phyloP scores from a whole-genome alignment of 2,888 invertebrate genomes.

The Watsonalla cultraria region DNA sequence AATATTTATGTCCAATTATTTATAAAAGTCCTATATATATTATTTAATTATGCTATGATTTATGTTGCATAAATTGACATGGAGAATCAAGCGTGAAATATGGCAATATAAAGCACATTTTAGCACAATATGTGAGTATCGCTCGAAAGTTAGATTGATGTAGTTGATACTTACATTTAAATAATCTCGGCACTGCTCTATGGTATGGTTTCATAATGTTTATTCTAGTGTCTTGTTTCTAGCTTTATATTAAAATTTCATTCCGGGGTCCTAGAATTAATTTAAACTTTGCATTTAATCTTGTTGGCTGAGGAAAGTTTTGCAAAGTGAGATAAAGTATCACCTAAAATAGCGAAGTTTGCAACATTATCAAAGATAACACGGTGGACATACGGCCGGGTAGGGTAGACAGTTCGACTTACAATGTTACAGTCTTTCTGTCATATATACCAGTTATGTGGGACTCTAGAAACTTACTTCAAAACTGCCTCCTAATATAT shows the following conservation, averaged over 20 bases:
- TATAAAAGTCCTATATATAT: no score
- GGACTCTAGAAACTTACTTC: no score
- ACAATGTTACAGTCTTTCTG: neutral
- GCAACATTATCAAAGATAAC: slow-evolving; percentile 53
- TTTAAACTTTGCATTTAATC: slow-evolving; percentile 75
- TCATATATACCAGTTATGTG: neutral
- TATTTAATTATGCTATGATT: no score
- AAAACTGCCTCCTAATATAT: no score
- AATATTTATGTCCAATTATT: no score
- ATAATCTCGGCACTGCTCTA: neutral
- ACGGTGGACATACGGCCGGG: slow-evolving; percentile 26
- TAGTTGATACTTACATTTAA: neutral
- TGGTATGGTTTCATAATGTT: neutral
- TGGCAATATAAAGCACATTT: no score
- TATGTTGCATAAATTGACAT: no score
- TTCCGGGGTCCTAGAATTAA: slow-evolving; percentile 62
- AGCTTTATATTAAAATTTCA: slow-evolving; percentile 54
- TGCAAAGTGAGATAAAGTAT: slow-evolving; percentile 67
- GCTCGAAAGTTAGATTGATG: no score
- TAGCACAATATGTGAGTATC: no score
- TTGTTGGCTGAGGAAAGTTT: slow-evolving; percentile 68
- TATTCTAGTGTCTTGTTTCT: slow-evolving; percentile 29
- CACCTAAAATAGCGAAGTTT: slow-evolving; percentile 60
- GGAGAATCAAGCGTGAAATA: no score
- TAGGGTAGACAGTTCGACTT: slow-evolving; percentile 12